Evolutionary conservation across 2,888 invertebrate genomes (phyloP).

Genomic region (Ectropis crepuscularia): DNA sequence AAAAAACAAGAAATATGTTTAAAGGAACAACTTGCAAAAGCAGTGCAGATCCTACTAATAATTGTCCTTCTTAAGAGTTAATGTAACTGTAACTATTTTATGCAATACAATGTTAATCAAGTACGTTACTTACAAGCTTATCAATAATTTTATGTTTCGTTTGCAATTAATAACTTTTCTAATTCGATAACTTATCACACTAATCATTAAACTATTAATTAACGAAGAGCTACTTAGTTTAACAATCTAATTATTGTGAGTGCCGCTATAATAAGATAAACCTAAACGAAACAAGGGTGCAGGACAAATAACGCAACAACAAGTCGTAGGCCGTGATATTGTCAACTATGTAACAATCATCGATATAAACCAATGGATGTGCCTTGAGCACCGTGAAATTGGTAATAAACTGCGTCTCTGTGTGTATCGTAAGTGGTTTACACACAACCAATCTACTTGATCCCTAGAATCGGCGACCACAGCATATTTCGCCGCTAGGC

Average conservation of each 20-base stretch:
- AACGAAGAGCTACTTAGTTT: slow-evolving; percentile 58
- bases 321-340: slow-evolving; percentile 71
- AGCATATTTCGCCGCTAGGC: no score
- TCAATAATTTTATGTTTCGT: slow-evolving; percentile 44
- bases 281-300: slow-evolving; percentile 24
- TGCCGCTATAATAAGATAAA: slow-evolving; percentile 51
- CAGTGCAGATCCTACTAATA: slow-evolving; percentile 4
- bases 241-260: slow-evolving; percentile 51
- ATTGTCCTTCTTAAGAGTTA: background rate
- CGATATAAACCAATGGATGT: no score
- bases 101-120: slow-evolving; percentile 10
- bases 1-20: background rate
- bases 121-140: slow-evolving; percentile 31
- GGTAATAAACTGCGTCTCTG: no score
- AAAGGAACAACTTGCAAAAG: slow-evolving; percentile 2
- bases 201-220: slow-evolving; percentile 63
- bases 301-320: slow-evolving; percentile 36
- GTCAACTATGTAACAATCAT: slow-evolving; percentile 50
- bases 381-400: no score
- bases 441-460: no score
- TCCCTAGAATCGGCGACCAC: no score
- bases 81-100: slow-evolving; percentile 5
- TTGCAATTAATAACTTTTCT: slow-evolving; percentile 51
- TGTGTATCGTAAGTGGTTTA: no score
- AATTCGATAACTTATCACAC: slow-evolving; percentile 63